Conservation (phyloP, 1,140 invertebrate genomes). For the Kradibia gibbosae region DNA sequence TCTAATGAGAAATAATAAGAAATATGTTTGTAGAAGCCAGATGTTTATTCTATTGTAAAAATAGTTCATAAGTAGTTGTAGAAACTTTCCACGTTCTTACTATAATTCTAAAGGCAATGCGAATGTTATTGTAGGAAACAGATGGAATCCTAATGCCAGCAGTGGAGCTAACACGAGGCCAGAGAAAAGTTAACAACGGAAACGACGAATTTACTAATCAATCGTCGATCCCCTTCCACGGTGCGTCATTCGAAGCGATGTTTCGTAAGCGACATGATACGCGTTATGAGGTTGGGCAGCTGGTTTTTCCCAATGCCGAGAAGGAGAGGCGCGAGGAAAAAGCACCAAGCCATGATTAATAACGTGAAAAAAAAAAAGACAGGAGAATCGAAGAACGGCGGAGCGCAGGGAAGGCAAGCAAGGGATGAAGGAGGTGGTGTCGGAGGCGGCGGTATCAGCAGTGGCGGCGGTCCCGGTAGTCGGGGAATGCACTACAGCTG, state of each 20-base stretch:
- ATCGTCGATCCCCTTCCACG: not conserved
- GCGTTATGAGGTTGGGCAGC: too few species aligned
- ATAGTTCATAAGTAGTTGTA: too few species aligned
- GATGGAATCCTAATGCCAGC: not conserved
- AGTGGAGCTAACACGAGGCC: too few species aligned
- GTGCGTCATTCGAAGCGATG: not conserved
- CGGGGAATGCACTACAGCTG: not conserved
- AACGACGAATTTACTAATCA: not conserved
- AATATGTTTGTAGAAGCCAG: too few species aligned
- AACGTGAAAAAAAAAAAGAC: constrained; percentile 29
- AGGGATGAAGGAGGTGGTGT: not conserved
- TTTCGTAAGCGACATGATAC: not conserved
- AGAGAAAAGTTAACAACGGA: not conserved
- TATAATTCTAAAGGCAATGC: too few species aligned
- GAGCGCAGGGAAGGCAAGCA: not conserved
- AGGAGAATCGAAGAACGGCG: not conserved
- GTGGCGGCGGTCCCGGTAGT: too few species aligned
- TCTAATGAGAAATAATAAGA: too few species aligned
- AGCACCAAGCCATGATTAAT: not conserved
- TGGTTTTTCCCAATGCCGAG: not conserved
- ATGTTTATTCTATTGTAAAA: too few species aligned
- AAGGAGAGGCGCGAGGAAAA: not conserved
- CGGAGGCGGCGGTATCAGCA: not conserved
- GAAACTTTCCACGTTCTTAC: too few species aligned
- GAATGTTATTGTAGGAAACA: too few species aligned